Conservation (phyloP, 2,888 invertebrate genomes). For the Scaptodrosophila latifasciaeformis region DNA sequence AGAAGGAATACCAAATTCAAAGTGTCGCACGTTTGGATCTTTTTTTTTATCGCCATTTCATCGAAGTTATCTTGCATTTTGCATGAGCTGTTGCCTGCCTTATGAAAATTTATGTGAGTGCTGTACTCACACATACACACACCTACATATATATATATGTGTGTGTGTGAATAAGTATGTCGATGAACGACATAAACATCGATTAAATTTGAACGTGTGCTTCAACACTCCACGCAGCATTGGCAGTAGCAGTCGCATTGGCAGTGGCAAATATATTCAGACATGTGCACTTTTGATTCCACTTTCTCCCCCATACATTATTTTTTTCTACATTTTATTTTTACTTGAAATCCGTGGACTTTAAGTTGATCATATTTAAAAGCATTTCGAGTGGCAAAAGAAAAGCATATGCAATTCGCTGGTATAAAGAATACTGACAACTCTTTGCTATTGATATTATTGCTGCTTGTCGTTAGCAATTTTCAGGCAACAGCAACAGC, state of each 20-base stretch:
- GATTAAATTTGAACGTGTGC: conserved; percentile 66
- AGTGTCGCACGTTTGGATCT: conserved; percentile 23
- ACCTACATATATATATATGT: conserved; percentile 1
- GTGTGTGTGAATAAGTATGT: conserved; percentile 3
- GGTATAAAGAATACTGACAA: no score
- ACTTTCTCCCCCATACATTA: no score
- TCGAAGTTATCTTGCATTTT: conserved; percentile 64
- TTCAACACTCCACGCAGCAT: conserved; percentile 27
- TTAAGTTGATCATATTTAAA: no score
- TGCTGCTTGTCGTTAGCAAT: conserved; percentile 43
- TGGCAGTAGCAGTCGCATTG: neutral
- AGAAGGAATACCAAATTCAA: no score
- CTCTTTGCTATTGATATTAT: no score
- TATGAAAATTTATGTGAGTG: conserved; percentile 61
- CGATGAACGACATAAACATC: conserved; percentile 33
- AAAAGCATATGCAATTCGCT: no score
- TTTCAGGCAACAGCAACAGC: conserved; percentile 21
- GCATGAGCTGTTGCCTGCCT: conserved; percentile 67
- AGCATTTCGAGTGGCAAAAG: no score
- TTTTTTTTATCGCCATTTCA: conserved; percentile 67
- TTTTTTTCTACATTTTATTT: no score
- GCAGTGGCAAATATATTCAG: neutral
- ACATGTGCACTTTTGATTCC: neutral
- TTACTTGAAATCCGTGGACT: no score
- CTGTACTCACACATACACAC: conserved; percentile 22